These are phyloP conservation scores for Caenorhabditis uteleia DNA, from an alignment of 2,888 invertebrate species.

Conservation along the genomic window DNA sequence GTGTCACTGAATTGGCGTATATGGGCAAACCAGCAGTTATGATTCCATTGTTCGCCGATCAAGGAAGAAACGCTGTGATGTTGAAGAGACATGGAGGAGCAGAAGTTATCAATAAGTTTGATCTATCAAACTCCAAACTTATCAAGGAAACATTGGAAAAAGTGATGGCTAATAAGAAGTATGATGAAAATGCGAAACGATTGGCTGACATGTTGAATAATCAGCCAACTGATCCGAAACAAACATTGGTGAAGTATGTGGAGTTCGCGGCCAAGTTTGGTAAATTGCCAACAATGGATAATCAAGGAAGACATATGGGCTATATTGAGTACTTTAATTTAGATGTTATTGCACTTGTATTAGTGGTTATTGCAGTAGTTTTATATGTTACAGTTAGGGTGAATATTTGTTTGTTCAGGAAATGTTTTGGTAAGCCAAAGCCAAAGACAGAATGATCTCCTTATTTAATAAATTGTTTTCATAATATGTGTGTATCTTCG, in stretches of 20 bases:
- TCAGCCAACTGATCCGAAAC: conserved; percentile 40
- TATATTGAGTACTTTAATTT: conserved; percentile 8
- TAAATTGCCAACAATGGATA: conserved; percentile 19
- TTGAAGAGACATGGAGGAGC: conserved; percentile 38
- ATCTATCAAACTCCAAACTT: conserved; percentile 21
- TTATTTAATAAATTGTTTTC: no score
- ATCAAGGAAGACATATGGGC: conserved; percentile 6
- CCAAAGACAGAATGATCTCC: no score
- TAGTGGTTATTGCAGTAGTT: not conserved
- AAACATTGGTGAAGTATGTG: conserved; percentile 42
- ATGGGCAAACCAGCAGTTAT: conserved; percentile 25
- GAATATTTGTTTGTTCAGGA: not conserved
- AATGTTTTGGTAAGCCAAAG: not conserved
- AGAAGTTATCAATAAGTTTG: conserved; percentile 30
- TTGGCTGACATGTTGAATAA: conserved; percentile 41
- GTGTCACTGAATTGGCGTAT: conserved; percentile 15
- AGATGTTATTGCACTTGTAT: not conserved
- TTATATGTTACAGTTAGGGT: not conserved
- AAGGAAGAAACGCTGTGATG: conserved; percentile 27
- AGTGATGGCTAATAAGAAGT: conserved; percentile 5
- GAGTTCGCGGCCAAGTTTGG: conserved; percentile 13
- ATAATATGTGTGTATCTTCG: no score
- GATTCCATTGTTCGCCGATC: conserved; percentile 34
- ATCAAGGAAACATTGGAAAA: conserved; percentile 3
- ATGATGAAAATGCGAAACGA: conserved; percentile 22